Evolutionary conservation across 2,797 vertebrate species (phyloP).

Genomic region (Tinamus major): DNA sequence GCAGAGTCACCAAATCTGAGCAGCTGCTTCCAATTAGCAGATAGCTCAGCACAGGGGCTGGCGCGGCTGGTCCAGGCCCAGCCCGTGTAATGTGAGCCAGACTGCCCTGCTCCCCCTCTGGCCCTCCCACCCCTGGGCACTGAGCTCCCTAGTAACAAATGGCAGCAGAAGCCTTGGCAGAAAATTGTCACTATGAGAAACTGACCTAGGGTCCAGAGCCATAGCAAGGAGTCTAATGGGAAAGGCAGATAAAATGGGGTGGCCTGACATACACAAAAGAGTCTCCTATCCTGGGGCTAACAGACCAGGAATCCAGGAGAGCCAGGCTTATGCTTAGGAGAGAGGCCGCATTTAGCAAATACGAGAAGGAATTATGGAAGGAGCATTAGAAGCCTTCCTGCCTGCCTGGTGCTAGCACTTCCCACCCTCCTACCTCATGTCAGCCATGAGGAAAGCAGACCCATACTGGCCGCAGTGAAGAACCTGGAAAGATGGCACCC

Average conservation of each 20-base stretch:
- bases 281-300: background rate
- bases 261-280: background rate
- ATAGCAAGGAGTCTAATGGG: background rate
- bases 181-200: background rate
- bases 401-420: background rate
- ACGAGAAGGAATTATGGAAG: background rate
- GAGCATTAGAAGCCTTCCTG: background rate
- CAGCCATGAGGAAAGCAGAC: background rate
- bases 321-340: background rate
- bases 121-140: constrained; percentile 20
- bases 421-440: rapidly evolving
- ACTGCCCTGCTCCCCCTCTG: background rate
- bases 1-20: constrained; percentile 61
- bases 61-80: background rate
- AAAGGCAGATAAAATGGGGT: background rate
- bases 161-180: background rate
- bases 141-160: background rate
- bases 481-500: background rate
- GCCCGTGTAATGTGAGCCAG: constrained; percentile 44
- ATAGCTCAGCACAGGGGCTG: constrained; percentile 62
- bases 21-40: constrained; percentile 84
- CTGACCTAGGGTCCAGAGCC: background rate
- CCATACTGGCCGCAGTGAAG: background rate
- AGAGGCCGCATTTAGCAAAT: background rate
- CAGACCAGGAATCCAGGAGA: background rate